Evolutionary conservation across 2,113 vertebrate genomes (phyloP), one percentile per base, ranked within the genome.

Genomic region (Synchiropus splendidus): DNA sequence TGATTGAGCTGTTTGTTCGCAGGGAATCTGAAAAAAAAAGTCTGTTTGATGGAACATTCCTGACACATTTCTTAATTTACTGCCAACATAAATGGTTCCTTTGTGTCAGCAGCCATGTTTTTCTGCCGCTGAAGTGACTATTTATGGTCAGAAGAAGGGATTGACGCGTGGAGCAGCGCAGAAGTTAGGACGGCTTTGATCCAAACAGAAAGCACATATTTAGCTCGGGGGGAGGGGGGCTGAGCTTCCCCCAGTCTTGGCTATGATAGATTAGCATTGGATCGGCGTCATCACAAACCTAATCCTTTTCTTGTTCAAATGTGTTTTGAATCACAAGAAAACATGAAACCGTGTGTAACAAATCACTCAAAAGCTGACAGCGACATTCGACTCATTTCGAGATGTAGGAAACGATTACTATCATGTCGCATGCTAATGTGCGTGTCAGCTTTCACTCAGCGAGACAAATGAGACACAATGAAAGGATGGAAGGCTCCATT

Each of bases 101-200:
- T 60, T 54, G 49, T 63, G 61, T 60, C 63, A 54, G 75, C n/a
- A 70, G 52, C 36, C 30, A 11, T 55, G 36, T 48, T 31, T 46
- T 55, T 44, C 32, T 13, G 12, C 44, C 36, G 2, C 50, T 62
- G 61, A 47, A 58, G 61, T 61, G 59, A 58, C 60, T 65, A 71
- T 73, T 77, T 59, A 58, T 72, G 77, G 75, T 78, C 73, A 79
- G 59, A 75, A 69, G 49, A 81, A 79, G 67, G 64, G 53, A 60
- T 52, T 62, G 66, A 45, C 18, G 54, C 64, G 44, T 54, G 46
- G 61, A 59, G 60, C 48, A 74, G 57, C 44, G 15, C 54, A 67
- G 51, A 73, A 57, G 53, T 47, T 55, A 61, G 50, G 35, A 45
- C 48, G 39, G 58, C 78, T 84, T 78, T 82, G 79, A 80, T 81